These are phyloP conservation scores for Alosa alosa DNA, from an alignment of 2,113 vertebrate genomes.

Conservation along the genomic window DNA sequence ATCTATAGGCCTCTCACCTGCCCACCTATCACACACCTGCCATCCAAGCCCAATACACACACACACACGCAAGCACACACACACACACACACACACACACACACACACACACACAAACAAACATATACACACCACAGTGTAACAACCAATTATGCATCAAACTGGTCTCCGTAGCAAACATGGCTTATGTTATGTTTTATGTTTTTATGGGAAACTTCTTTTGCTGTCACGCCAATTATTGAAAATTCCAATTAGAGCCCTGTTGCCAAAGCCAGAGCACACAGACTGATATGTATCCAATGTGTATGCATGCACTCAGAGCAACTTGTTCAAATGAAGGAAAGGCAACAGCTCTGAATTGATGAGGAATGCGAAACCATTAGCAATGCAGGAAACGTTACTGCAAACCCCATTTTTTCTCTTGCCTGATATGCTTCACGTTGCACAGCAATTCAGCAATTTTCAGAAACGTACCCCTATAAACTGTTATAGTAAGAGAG, in stretches of 20 bases:
- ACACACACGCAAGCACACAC: background rate
- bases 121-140: background rate
- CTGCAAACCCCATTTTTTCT: background rate
- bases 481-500: too few relatives aligned
- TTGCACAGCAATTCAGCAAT: background rate
- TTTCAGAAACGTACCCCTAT: background rate
- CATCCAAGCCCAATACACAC: background rate
- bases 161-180: background rate
- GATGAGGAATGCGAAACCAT: background rate
- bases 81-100: slow-evolving; percentile 11
- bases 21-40: background rate
- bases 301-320: background rate
- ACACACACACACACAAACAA: slow-evolving; percentile 6
- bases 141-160: slow-evolving; percentile 7
- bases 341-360: background rate
- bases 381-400: background rate
- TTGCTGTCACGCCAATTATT: background rate
- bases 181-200: background rate
- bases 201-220: background rate
- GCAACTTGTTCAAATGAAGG: background rate
- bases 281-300: background rate
- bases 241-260: background rate
- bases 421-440: background rate
- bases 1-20: background rate
- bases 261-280: background rate